Conservation (phyloP, 2,797 vertebrate species). For the Syndactyla subalaris region DNA sequence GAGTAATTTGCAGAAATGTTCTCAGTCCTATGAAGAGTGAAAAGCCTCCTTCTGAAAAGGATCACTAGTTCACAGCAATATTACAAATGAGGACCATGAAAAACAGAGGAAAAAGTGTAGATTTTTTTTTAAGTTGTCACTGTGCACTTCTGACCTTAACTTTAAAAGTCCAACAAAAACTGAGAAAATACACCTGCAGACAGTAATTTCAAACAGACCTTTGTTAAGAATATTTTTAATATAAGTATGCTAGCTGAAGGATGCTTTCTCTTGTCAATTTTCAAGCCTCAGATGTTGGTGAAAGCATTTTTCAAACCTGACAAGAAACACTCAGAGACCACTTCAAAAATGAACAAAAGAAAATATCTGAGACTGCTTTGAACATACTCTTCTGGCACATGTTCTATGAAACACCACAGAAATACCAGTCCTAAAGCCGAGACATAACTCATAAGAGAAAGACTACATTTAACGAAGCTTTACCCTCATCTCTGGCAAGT, state of each 20-base stretch:
- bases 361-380: conserved; percentile 72
- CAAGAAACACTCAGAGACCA: conserved; percentile 58
- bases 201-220: conserved; percentile 18
- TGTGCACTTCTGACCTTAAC: background rate
- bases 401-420: conserved; percentile 57
- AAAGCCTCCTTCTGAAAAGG: background rate
- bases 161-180: conserved; percentile 21
- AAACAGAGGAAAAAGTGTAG: background rate
- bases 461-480: conserved; percentile 12
- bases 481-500: background rate
- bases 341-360: conserved; percentile 73
- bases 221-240: conserved; percentile 20
- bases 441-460: conserved; percentile 24
- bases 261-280: conserved; percentile 17
- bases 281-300: conserved; percentile 58
- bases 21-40: background rate
- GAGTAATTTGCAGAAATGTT: conserved; percentile 7
- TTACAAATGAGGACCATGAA: background rate
- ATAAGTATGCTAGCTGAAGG: background rate
- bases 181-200: background rate
- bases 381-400: conserved; percentile 46
- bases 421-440: conserved; percentile 22
- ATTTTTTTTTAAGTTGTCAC: background rate
- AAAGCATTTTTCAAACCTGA: conserved; percentile 72
- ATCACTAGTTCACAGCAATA: conserved; percentile 5